phyloP scores from a whole-genome alignment of 2,113 vertebrate species.

The Semicossyphus pulcher region DNA sequence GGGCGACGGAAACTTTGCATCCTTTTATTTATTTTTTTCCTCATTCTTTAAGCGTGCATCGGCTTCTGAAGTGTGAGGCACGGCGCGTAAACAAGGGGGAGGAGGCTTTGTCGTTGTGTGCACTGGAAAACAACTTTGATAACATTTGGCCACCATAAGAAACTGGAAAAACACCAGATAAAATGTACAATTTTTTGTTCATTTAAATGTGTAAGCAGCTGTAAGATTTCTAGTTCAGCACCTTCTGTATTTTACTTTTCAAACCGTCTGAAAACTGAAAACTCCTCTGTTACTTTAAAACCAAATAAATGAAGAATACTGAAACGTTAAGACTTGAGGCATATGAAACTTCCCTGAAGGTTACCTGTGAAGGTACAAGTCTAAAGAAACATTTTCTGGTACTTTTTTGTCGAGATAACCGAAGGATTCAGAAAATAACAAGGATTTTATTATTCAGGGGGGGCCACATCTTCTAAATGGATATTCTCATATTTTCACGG shows the following conservation, averaged over 20 bases:
- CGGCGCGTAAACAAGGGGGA: conserved; percentile 41
- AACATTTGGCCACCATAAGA: background rate
- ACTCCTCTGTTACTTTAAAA: background rate
- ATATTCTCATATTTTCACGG: no score
- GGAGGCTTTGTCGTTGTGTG: conserved; percentile 35
- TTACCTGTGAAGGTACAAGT: background rate
- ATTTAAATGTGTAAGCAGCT: background rate
- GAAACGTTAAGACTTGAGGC: no score
- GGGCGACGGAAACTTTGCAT: conserved; percentile 74
- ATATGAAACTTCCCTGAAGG: background rate
- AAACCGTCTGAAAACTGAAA: background rate
- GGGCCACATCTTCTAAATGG: no score
- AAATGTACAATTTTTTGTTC: background rate
- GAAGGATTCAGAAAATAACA: no score
- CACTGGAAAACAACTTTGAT: conserved; percentile 40
- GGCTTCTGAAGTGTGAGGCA: conserved; percentile 63
- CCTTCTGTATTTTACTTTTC: background rate
- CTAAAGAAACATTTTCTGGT: no score
- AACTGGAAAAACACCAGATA: background rate
- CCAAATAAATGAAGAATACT: background rate
- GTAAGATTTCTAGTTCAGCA: background rate
- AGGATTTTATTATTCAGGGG: no score
- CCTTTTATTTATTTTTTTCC: conserved; percentile 66
- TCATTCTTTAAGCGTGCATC: conserved; percentile 55
- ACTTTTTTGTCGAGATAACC: no score